Conservation (phyloP, 2,113 vertebrate species). For the Ivindomyrus marchei region DNA sequence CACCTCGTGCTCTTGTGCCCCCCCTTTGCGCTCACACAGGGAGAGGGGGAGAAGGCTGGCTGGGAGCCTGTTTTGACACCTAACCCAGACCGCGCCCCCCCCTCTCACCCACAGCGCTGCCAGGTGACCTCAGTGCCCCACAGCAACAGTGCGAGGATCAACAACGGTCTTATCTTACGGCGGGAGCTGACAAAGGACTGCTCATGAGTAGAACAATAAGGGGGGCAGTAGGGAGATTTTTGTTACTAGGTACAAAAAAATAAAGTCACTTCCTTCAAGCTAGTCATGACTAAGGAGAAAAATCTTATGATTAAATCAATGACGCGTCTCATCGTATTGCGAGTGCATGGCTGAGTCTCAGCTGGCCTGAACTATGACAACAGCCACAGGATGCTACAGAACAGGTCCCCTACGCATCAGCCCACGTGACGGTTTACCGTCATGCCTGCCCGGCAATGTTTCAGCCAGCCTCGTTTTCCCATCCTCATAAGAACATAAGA, state of each 20-base stretch:
- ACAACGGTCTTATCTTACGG: not conserved
- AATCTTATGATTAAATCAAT: not conserved
- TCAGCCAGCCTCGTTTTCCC: not conserved
- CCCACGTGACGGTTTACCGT: not conserved
- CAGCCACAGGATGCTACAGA: not conserved
- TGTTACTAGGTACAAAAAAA: not conserved
- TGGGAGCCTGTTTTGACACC: not conserved
- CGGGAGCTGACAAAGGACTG: not conserved
- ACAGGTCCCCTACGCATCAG: not conserved
- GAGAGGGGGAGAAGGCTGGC: not conserved
- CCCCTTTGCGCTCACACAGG: not conserved
- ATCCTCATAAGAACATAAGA: not conserved
- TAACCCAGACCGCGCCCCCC: not conserved
- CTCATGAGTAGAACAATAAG: not conserved
- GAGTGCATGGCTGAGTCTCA: not conserved
- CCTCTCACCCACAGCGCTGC: not conserved
- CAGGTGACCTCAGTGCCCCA: conserved; percentile 15
- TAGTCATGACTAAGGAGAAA: not conserved
- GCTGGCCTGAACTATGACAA: not conserved
- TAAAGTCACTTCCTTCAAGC: not conserved
- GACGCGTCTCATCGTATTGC: not conserved
- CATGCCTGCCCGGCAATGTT: not conserved
- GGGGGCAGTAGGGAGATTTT: not conserved
- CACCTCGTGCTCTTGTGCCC: not conserved
- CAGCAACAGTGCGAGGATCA: not conserved